Percentiles rank a stretch among this genome's conserved stretches.
Evolutionary conservation across 1,140 invertebrate genomes (phyloP).

Genomic region (Platorchestia sp.): DNA sequence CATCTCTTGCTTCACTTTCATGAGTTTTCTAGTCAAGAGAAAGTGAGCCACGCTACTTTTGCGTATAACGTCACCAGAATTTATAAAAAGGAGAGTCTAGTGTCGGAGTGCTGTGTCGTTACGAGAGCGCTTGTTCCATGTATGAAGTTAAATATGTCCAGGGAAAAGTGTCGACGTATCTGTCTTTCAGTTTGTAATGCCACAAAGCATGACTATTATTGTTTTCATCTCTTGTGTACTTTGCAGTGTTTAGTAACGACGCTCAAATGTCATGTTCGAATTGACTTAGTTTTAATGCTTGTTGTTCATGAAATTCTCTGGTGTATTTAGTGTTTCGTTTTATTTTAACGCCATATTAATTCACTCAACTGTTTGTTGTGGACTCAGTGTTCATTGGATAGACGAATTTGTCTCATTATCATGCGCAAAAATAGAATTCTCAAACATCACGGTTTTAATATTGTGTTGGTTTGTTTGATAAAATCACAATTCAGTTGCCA

Average conservation of each 20-base stretch:
- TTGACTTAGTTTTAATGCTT: background rate
- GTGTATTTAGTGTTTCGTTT: too few species aligned
- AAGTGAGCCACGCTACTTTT: background rate
- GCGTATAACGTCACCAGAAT: background rate
- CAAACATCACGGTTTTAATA: too few species aligned
- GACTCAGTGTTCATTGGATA: too few species aligned
- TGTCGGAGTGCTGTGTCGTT: background rate
- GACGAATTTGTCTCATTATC: too few species aligned
- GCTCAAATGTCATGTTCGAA: background rate
- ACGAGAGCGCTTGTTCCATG: background rate
- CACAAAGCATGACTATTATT: background rate
- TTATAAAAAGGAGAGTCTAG: background rate
- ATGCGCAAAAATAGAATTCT: too few species aligned
- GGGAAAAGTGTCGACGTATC: background rate
- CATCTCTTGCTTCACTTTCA: background rate
- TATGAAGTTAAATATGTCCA: background rate
- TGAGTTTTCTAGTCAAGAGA: slow-evolving; percentile 4
- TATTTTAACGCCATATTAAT: too few species aligned
- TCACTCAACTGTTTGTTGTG: too few species aligned
- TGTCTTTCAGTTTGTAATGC: background rate
- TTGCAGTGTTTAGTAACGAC: background rate
- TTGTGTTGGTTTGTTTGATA: too few species aligned
- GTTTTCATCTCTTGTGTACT: background rate
- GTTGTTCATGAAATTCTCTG: too few species aligned
- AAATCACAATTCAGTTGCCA: too few species aligned